Percentiles rank a stretch among this genome's conserved stretches.
Conservation (phyloP, 2,888 invertebrate species). For the Phymatocera aterrima region DNA sequence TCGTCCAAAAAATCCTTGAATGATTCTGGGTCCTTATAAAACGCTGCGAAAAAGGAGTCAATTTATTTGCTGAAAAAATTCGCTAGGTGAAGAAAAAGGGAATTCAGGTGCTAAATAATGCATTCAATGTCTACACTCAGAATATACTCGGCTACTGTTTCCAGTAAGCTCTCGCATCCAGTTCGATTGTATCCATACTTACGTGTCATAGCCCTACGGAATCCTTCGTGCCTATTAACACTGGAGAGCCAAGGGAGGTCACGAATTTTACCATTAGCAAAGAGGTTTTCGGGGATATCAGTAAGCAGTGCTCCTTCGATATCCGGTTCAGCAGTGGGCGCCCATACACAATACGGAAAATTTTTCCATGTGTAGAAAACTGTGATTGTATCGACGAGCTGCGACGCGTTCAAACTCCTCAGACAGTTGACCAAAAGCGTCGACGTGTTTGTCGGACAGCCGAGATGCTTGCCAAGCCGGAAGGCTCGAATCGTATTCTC, state of each 20-base stretch:
- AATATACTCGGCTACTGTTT: too few relatives aligned
- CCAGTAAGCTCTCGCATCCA: not conserved
- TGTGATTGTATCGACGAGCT: not conserved
- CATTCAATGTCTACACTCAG: too few relatives aligned
- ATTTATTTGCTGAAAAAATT: not conserved
- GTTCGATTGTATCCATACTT: not conserved
- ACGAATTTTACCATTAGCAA: not conserved
- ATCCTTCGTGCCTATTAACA: not conserved
- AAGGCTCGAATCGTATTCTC: not conserved
- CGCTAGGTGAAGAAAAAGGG: not conserved
- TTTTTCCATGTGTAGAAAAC: not conserved
- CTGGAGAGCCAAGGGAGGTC: not conserved
- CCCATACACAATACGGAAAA: not conserved
- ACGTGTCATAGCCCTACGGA: not conserved
- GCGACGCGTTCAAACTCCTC: not conserved
- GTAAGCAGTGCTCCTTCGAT: not conserved
- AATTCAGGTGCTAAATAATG: not conserved
- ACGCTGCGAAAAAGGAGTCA: not conserved
- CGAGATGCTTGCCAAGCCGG: not conserved
- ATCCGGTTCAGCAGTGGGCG: not conserved
- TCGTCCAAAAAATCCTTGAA: not conserved
- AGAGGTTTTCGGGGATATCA: not conserved
- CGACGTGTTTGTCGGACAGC: conserved; percentile 14
- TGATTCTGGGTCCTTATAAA: not conserved
- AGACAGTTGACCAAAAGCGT: not conserved